Evolutionary conservation across 2,797 vertebrate genomes (phyloP), one percentile per base, ranked within the genome.

Genomic region (Myotis findleyi): DNA sequence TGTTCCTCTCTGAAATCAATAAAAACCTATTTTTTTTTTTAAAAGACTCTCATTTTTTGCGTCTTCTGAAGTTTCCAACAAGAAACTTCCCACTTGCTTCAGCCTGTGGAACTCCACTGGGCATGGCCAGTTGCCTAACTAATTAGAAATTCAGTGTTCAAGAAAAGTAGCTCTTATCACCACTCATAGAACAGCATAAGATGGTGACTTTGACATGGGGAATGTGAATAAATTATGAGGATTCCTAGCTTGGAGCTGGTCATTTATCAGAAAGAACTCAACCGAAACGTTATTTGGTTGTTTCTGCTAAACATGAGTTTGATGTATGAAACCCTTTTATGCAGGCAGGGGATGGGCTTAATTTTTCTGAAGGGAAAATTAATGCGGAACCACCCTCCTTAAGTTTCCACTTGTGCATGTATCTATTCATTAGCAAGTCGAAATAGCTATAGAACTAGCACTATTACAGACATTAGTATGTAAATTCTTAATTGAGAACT

Each of bases 191-290:
- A 13, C 41, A 82, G 75, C 20, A 47, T 49, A 89, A 94, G 33
- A 71, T 49, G 38, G 33, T 72, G 47, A 41, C 51, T 95, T 95
- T 87, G 47, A 80, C 51, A 80, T 55, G 11, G 16, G 30, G 1
- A 33, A 76, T 81, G 4, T 85, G 55, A 72, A 94, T 41, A 87
- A 59, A 68, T 53, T 87, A 57, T 17, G 36, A 30, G 23, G 8
- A 85, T 87, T 83, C 27, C 86, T 94, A 94, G 59, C 51, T 92
- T 93, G 89, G 76, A 87, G 25, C 66, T 12, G 30, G 5, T 57
- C 76, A 38, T 88, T 92, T 95, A 85, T 81, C 7, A 82, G 71
- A 95, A 95, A 91, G n/a, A 92, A 95, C 30, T 95, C 77, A 66
- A 18, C n/a, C 44, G 85, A 36, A 95, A 89, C 25, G 10, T 73